phyloP scores from a whole-genome alignment of 2,797 vertebrate genomes.

The Tiaroga cobitis region DNA sequence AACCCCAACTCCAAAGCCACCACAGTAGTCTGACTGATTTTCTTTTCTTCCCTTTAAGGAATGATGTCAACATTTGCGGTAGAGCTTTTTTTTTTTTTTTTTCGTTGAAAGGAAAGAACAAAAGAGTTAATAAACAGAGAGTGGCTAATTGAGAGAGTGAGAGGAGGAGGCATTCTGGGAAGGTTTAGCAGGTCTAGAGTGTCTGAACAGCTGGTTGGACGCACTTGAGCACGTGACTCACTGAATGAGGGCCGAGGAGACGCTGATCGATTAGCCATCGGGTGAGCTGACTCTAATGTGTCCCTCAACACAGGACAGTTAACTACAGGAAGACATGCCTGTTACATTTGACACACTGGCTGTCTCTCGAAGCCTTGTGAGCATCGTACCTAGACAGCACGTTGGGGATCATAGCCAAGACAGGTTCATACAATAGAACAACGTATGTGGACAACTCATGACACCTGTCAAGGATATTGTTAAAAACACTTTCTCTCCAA shows the following conservation, averaged over 20 bases:
- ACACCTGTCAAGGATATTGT: not conserved
- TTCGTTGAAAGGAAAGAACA: constrained; percentile 49
- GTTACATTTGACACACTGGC: not conserved
- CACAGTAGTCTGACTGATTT: constrained; percentile 53
- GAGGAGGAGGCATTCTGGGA: constrained; percentile 7
- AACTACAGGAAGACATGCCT: constrained; percentile 20
- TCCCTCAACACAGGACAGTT: constrained; percentile 12
- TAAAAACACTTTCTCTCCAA: not conserved
- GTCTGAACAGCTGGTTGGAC: constrained; percentile 38
- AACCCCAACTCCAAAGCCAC: constrained; percentile 56
- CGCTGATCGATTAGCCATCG: constrained; percentile 28
- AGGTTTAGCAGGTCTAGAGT: constrained; percentile 22
- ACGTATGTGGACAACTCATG: not conserved
- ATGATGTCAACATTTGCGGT: constrained; percentile 54
- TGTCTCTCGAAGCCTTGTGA: not conserved
- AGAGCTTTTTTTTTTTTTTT: constrained; percentile 30
- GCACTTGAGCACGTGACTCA: not conserved
- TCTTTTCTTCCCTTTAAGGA: constrained; percentile 30
- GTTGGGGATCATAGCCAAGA: not conserved
- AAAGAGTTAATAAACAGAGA: constrained; percentile 51
- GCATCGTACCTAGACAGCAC: not conserved
- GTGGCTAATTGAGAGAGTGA: constrained; percentile 20
- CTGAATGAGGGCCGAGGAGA: not conserved
- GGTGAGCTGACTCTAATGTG: not conserved
- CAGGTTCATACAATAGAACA: too few species aligned